Conservation (phyloP, 2,888 invertebrate genomes). For the Agrotis puta region DNA sequence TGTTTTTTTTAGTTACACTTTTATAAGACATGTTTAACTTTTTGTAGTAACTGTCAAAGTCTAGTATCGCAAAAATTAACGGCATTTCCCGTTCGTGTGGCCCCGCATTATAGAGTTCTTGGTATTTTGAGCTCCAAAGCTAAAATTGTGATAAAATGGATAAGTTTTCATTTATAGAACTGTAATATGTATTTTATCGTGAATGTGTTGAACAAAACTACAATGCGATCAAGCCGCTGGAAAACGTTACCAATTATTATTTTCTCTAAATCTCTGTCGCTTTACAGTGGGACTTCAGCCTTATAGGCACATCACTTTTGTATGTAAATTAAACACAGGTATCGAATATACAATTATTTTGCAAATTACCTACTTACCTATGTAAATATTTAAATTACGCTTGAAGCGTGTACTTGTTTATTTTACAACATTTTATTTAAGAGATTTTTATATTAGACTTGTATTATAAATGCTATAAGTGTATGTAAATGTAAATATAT, state of each 20-base stretch:
- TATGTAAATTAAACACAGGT: conserved; percentile 20
- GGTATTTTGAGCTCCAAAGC: not conserved
- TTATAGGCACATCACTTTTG: conserved; percentile 1
- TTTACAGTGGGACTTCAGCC: not conserved
- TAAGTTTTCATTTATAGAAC: too few species aligned
- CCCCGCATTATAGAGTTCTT: not conserved
- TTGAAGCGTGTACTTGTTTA: conserved; percentile 5
- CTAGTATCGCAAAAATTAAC: too few species aligned
- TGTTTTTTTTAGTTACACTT: too few species aligned
- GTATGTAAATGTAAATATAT: conserved; percentile 49
- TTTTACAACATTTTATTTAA: conserved; percentile 16
- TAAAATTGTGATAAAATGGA: conserved; percentile 4
- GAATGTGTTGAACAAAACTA: too few species aligned
- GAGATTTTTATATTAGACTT: conserved; percentile 1
- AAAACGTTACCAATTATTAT: not conserved
- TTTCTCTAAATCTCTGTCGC: not conserved
- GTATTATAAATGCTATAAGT: conserved; percentile 13
- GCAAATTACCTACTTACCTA: conserved; percentile 7
- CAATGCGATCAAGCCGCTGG: not conserved
- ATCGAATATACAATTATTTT: conserved; percentile 9
- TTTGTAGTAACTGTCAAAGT: too few species aligned
- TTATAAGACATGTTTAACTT: too few species aligned
- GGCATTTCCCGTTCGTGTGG: too few species aligned
- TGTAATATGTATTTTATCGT: too few species aligned
- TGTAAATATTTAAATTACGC: conserved; percentile 35